A percentile compares a stretch with the other conserved stretches of the same genome.
phyloP scores from a whole-genome alignment of 2,888 invertebrate species.

The Ectropis crepuscularia region DNA sequence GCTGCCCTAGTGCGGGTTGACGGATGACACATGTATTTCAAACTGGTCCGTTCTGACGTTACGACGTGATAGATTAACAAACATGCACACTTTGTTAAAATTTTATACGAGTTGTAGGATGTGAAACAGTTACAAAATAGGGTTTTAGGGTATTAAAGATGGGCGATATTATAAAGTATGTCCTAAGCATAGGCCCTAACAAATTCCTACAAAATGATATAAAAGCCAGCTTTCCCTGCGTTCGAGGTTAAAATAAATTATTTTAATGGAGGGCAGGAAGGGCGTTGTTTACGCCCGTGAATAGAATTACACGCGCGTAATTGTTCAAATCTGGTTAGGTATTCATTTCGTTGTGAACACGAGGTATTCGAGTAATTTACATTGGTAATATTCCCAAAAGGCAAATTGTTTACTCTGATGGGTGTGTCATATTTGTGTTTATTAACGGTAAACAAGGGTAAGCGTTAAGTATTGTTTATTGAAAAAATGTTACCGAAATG shows the following conservation, averaged over 20 bases:
- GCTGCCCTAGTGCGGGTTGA: no score
- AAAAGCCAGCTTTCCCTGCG: constrained; percentile 10
- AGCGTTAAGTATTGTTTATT: neutral
- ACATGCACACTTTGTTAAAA: no score
- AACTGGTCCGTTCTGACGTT: no score
- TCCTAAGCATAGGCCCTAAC: neutral
- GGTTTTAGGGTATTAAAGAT: no score
- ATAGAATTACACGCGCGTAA: constrained; percentile 40
- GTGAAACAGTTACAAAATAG: no score
- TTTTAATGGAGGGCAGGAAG: constrained; percentile 33
- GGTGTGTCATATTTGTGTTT: constrained; percentile 11
- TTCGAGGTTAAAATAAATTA: constrained; percentile 41
- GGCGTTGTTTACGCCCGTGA: constrained; percentile 38
- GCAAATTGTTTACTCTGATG: constrained; percentile 20
- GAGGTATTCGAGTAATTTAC: constrained; percentile 20
- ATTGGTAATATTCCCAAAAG: constrained; percentile 9
- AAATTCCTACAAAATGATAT: constrained; percentile 12
- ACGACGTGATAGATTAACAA: no score
- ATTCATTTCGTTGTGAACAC: constrained; percentile 24
- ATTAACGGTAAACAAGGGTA: no score
- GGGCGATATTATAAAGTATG: no score
- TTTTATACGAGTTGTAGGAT: no score
- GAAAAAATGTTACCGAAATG: neutral
- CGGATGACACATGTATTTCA: no score
- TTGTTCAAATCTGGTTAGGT: constrained; percentile 40